Evolutionary conservation across 2,113 vertebrate genomes (phyloP), one percentile per base, ranked within the genome.

Genomic region (Conger conger): DNA sequence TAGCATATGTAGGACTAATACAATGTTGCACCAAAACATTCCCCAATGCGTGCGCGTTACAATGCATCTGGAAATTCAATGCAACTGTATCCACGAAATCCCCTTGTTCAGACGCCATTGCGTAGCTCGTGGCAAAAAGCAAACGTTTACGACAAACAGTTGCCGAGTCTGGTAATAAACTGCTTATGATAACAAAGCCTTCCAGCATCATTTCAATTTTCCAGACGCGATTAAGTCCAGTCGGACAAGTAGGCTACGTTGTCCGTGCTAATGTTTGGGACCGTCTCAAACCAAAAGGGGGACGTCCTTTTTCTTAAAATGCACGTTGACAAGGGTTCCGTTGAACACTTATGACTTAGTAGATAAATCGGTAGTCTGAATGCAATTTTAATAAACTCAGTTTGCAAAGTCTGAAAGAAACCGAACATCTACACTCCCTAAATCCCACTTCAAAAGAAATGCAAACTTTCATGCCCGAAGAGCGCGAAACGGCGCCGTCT

Each of bases 401-500:
- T 42, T 30, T 33, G n/a, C 63, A 33, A 45, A 35, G 13, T 68
- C 16, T 30, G 7, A 80, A 57, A 80, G 16, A 27, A 33, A 50
- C 11, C n/a, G 35, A 79, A 18, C 11, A 15, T 36, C 30, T 5
- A 27, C 79, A 35, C 4, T 17, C n/a, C 16, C 11, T 8, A 1
- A 0, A 40, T 42, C 40, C 57, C 50, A 45, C 76, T 50, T 82
- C 84, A 90, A 91, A 90, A 89, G 2, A 76, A 91, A 89, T 89
- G 87, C 81, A 86, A 95, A 95, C 93, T 93, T 93, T 91, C 84
- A 57, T 84, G 85, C 86, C 57, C 83, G 76, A 53, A 80, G 90
- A 94, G 95, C 94, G 94, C 94, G 93, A 95, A 95, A 94, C 86
- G 85, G 78, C 82, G 16, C 23, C 33, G 73, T 82, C 89, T 83